Evolutionary conservation across 2,113 vertebrate species (phyloP).

Genomic region (Periophthalmus modestus): DNA sequence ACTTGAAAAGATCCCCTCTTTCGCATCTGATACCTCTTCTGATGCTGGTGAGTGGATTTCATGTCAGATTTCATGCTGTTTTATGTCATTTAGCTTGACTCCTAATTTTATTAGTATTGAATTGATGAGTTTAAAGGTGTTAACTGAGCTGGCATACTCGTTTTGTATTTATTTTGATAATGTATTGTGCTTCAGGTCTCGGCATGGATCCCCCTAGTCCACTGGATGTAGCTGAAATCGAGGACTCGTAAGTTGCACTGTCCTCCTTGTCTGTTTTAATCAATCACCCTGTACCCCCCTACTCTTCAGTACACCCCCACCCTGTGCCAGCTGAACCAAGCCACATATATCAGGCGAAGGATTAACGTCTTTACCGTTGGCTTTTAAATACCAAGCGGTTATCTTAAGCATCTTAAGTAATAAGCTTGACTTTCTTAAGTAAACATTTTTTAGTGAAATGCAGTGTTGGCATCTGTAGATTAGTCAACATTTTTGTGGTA

Average conservation of each 20-base stretch:
- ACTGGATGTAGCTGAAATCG: slow-evolving; percentile 73
- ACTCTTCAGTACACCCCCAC: not conserved
- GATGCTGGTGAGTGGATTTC: slow-evolving; percentile 81
- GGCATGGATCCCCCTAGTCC: slow-evolving; percentile 83
- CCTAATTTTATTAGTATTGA: not conserved
- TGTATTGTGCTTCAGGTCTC: slow-evolving; percentile 74
- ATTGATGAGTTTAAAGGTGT: not conserved
- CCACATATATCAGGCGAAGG: slow-evolving; percentile 35
- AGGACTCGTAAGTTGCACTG: slow-evolving; percentile 80
- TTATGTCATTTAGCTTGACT: not conserved
- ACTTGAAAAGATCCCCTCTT: slow-evolving; percentile 75
- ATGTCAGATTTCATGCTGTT: slow-evolving; percentile 8
- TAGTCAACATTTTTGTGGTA: not conserved
- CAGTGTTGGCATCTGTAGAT: not conserved
- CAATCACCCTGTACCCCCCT: slow-evolving; percentile 19
- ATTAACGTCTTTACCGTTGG: slow-evolving; percentile 51
- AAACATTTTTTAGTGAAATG: not conserved
- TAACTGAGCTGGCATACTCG: not conserved
- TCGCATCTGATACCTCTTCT: slow-evolving; percentile 84
- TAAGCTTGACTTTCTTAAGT: slow-evolving; percentile 40
- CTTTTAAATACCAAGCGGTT: slow-evolving; percentile 13
- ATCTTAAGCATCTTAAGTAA: slow-evolving; percentile 42
- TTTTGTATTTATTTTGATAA: not conserved
- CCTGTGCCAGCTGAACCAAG: slow-evolving; percentile 22
- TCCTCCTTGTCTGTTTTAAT: slow-evolving; percentile 40